Base-by-base conservation (phyloP, 2,113 vertebrate genomes). In the Nycticorax nycticorax region DNA sequence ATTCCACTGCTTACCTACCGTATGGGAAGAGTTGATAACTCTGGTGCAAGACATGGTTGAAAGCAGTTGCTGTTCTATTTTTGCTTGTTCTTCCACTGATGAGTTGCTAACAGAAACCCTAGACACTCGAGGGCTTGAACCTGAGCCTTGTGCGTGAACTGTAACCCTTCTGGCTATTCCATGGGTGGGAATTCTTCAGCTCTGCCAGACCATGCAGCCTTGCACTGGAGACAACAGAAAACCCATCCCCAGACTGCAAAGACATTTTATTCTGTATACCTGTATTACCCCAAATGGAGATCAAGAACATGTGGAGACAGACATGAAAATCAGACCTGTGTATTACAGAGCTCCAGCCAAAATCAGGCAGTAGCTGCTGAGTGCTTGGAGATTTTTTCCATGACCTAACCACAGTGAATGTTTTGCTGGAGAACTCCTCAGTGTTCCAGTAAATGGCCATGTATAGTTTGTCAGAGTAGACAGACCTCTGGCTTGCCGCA, bases 381-480 rank as follows among this genome's bases (percentile, higher is more conserved):
- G 27, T 28, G 9, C 67, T 68, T 64, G 63, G 26, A 55, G 23
- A 60, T 24, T 53, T 50, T 85, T 47, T 12, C 17, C 33, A 11
- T n/a, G 53, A 17, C 23, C 17, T 17, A 53, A 6, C 23, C 23
- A 18, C 8, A 35, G 12, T 0, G 1, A 5, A 14, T 47, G 8
- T 43, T 63, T 74, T 59, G 10, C 37, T n/a, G 73, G 74, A 74
- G 55, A 56, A 33, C 19, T 48, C 48, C 8, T 24, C n/a, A 8
- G 19, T n/a, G 23, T 23, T 39, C 9, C 14, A 26, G 39, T 41
- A 39, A 84, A 48, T 27, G 68, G 39, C n/a, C 23, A 17, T 3
- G 8, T 22, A 8, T 8, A 47, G 12, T 39, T 75, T 75, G 23
- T 28, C 15, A 37, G 8, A 3, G 8, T 14, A 50, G 52, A 22